Evolutionary conservation across 23 tunicate genomes (phyloP).

Genomic region (Diplosoma virens): DNA sequence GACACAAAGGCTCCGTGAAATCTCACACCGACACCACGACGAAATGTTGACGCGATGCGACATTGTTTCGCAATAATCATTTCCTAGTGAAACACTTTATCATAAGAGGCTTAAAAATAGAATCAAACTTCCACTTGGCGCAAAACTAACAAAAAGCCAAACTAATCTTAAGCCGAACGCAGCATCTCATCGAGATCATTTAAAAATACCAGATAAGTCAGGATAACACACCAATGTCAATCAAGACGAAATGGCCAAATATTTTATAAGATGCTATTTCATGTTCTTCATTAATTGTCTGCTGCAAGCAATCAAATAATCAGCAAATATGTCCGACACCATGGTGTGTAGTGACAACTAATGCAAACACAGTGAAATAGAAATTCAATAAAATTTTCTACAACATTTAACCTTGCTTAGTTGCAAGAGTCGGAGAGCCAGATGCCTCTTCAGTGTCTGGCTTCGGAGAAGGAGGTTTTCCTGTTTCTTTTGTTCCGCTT

Average conservation of each 20-base stretch:
- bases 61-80: slow-evolving; percentile 13
- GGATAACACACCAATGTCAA: too few species aligned
- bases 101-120: neutral
- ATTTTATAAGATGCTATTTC: too few species aligned
- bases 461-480: slow-evolving; percentile 83
- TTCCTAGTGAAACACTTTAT: neutral
- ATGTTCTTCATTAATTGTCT: too few species aligned
- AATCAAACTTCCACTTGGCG: neutral
- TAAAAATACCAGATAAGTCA: too few species aligned
- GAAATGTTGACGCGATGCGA: neutral
- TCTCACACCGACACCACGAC: neutral
- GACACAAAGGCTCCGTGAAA: neutral
- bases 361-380: neutral
- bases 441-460: slow-evolving; percentile 69
- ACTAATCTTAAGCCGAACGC: too few species aligned
- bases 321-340: too few species aligned
- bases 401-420: slow-evolving; percentile 24
- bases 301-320: too few species aligned
- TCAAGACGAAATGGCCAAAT: too few species aligned
- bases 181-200: too few species aligned
- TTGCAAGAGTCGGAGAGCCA: slow-evolving; percentile 16
- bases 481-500: slow-evolving; percentile 63
- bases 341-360: too few species aligned
- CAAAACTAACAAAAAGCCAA: too few species aligned
- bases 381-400: neutral